phyloP scores from a whole-genome alignment of 1,140 invertebrate species.

The Atta texana region DNA sequence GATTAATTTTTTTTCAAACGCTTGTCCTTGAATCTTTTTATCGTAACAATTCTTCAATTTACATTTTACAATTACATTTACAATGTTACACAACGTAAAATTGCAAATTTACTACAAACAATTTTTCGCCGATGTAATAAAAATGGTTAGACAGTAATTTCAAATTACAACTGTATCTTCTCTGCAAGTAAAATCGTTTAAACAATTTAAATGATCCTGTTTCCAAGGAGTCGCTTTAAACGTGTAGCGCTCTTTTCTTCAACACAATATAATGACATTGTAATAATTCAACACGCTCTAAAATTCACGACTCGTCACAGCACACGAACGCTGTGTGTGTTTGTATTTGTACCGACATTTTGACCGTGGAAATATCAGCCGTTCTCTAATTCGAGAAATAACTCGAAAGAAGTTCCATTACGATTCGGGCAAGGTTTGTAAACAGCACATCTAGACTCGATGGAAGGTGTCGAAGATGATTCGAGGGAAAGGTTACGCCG shows the following conservation, averaged over 20 bases:
- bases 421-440: conserved; percentile 76
- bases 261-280: not conserved
- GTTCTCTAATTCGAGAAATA: conserved; percentile 62
- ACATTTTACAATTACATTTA: conserved; percentile 13
- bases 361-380: not conserved
- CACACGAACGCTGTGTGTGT: conserved; percentile 3
- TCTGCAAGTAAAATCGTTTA: not conserved
- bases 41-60: not conserved
- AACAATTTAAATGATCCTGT: not conserved
- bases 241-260: not conserved
- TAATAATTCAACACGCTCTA: not conserved
- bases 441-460: conserved; percentile 74
- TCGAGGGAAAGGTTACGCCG: conserved; percentile 71
- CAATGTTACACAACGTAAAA: not conserved
- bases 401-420: conserved; percentile 79
- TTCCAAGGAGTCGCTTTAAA: not conserved
- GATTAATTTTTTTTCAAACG: not conserved
- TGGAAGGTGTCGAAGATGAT: conserved; percentile 72
- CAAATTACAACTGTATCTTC: not conserved
- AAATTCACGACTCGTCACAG: conserved; percentile 21
- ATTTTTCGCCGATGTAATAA: too few species aligned
- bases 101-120: not conserved
- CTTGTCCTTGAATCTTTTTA: not conserved
- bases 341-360: not conserved
- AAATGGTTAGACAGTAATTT: not conserved